Conservation (phyloP, 2,797 vertebrate species). For the Semotilus atromaculatus region DNA sequence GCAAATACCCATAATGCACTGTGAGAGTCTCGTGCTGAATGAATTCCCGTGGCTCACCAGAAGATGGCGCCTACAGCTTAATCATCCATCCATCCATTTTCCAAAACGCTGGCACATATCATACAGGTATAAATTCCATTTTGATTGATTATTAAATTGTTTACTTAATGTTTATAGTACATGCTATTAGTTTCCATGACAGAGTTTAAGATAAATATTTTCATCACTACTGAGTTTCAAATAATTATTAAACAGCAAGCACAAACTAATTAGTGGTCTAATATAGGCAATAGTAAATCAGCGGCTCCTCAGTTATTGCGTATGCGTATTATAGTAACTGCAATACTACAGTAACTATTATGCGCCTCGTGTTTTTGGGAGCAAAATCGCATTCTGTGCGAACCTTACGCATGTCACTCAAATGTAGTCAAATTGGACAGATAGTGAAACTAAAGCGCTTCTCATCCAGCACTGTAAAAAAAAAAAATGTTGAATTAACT, state of each 20-base stretch:
- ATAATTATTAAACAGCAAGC: not conserved
- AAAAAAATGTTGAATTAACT: too few relatives aligned
- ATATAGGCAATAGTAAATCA: not conserved
- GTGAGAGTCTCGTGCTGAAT: not conserved
- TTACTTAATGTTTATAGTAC: too few relatives aligned
- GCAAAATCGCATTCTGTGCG: not conserved
- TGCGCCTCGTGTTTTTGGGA: not conserved
- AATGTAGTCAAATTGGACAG: not conserved
- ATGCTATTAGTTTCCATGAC: too few relatives aligned
- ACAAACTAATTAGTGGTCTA: not conserved
- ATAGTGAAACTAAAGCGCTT: not conserved
- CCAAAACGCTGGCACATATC: not conserved
- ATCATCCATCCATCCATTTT: not conserved
- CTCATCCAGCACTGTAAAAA: too few relatives aligned
- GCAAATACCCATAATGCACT: not conserved
- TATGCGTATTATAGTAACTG: not conserved
- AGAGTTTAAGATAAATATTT: not conserved
- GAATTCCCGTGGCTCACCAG: not conserved
- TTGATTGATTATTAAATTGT: too few relatives aligned
- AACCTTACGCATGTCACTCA: not conserved
- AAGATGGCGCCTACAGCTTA: not conserved
- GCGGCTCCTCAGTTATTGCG: not conserved
- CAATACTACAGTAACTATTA: not conserved
- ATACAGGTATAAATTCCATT: too few relatives aligned
- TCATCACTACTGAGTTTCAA: not conserved